Base-by-base conservation (phyloP, 1,140 invertebrate species). In the Diachasma alloeum region DNA sequence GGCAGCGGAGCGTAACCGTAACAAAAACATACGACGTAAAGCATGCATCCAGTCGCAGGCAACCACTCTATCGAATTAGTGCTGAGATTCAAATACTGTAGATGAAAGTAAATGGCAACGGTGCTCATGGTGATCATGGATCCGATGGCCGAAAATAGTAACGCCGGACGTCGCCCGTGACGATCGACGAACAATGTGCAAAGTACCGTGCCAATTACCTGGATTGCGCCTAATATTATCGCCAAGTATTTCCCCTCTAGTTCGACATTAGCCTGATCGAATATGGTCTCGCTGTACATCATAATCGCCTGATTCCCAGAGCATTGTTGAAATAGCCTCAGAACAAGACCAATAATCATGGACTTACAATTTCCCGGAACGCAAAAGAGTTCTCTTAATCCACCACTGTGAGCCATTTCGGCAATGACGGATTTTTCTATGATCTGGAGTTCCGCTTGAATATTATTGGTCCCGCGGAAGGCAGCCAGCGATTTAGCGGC, bases 231-330 rank as follows among this genome's bases (percentile, higher is more conserved):
- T 77, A 95, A 90, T 44, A 95, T 87, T 48, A 95, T 93, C 37
- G 93, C 91, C 10, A 90, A 87, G 76, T 90, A 89, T 74, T 89
- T 87, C 11, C 88, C 81, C 6, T 88, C 86, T 24, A 92, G 78
- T 0, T 85, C 83, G 5, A 87, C 88, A 69, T 92, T 91, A 11
- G 91, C 88, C 76, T 87, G 80, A 24, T 92, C 90, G 80, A 96
- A 94, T 81, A 96, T 95, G 56, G 91, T 90, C 70, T 94, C 91
- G 0, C 93, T 91, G 81, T 95, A 95, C 10, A 93, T 92, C 78
- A 93, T 92, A 22, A 96, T 90, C 0, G 93, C 93, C 69, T 93
- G 93, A 42, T 93, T 93, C 0, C 94, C 93, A 59, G 92, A 94
- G 68, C 94, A 91, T 82, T 95, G 93, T 82, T 96, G 94, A 9